Evolutionary conservation across 2,888 invertebrate species (phyloP), one percentile per base, ranked within the genome.

Genomic region (Hydrotaea cyrtoneurina): DNA sequence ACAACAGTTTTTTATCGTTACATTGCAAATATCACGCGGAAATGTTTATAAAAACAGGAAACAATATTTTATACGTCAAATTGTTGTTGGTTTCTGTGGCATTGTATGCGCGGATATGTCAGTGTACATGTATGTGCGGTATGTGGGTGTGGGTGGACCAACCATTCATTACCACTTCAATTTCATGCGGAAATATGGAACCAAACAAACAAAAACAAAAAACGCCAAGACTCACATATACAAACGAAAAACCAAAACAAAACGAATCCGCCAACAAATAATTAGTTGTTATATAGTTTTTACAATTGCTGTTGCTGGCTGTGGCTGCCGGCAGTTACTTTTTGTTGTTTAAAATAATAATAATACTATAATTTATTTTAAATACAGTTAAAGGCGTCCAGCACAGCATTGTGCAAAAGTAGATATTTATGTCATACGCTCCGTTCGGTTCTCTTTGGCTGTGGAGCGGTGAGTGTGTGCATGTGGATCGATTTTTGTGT

Each of bases 41-140:
- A 69, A 69, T 69, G 69, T 69, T 69, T 69, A 69, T 69, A 69
- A 69, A 69, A 69, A 69, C 69, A 46, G 69, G 69, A 69, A 46
- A 23, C 69, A 69, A 69, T 69, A 69, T 69, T 69, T 69, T 69
- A 69, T 69, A 69, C 39, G 69, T 69, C 69, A 69, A 69, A 69
- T 69, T 69, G 69, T 69, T 46, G 69, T 69, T 69, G 69, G 21
- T 69, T 69, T 46, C 21, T 69, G 46, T 46, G 69, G 69, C 69
- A 46, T 66, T 39, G 19, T 7, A 0, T 15, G 46, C 21, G 15
- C 19, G 43, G 13, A 17, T 19, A 26, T 21, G 36, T 69, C 31
- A 13, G 62, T 31, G 62, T 3, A 19, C 11, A 11, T 13, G 39
- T 19, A 36, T 39, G n/a, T 62, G 31, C n/a, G 21, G n/a, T n/a